These are phyloP conservation scores for Gerris lacustris DNA, from an alignment of 2,888 invertebrate species.

Conservation along the genomic window DNA sequence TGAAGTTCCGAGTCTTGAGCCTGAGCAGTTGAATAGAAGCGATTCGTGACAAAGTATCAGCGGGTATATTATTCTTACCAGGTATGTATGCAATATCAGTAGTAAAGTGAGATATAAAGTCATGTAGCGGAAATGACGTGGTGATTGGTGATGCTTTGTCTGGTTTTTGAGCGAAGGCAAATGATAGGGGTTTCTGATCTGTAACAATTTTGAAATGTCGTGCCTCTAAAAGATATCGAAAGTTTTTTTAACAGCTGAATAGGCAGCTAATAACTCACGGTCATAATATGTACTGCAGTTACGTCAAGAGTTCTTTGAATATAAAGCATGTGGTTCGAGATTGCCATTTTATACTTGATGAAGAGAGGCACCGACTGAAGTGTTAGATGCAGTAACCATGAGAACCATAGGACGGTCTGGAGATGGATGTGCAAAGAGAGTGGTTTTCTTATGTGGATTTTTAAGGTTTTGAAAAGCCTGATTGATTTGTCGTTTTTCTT, in stretches of 20 bases:
- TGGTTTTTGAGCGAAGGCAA: no score
- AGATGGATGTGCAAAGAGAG: constrained; percentile 24
- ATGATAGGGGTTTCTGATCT: no score
- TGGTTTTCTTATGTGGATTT: constrained; percentile 14
- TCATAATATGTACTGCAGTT: background rate
- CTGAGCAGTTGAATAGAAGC: no score
- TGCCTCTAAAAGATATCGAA: background rate
- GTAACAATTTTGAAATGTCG: no score
- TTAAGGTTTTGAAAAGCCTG: constrained; percentile 26
- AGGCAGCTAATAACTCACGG: background rate
- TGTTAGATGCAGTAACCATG: constrained; percentile 14
- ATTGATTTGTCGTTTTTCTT: constrained; percentile 25
- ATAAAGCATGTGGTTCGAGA: background rate
- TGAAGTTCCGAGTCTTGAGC: no score
- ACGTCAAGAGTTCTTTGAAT: background rate
- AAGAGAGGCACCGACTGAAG: constrained; percentile 15
- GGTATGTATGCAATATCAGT: no score
- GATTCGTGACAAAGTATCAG: no score
- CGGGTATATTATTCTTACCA: no score
- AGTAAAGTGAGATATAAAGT: no score
- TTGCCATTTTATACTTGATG: constrained; percentile 14
- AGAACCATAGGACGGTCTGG: constrained; percentile 11
- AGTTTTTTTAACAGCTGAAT: background rate
- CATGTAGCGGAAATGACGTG: no score
- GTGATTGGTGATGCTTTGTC: no score